Base-by-base conservation (phyloP, 2,797 vertebrate species). In the Aplochiton taeniatus region DNA sequence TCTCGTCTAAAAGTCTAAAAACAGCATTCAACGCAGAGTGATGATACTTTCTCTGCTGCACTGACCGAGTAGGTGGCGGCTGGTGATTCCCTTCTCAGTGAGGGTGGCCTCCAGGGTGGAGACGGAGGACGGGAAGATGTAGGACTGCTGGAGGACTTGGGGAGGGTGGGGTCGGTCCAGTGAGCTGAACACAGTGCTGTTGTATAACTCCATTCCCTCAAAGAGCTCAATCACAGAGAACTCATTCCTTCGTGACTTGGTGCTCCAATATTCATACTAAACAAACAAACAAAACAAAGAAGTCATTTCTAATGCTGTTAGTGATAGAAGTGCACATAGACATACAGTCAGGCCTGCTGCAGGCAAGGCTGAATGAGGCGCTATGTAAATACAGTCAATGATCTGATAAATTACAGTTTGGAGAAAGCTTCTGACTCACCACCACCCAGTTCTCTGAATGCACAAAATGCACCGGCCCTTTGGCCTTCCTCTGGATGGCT, bases 401-500 rank as follows among this genome's bases (percentile, higher is more conserved):
- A 31, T 31, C 31, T 31, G 31, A 31, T 6, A 31, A 6, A 31
- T 31, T 2, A 6, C 31, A 53, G 43, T 4, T 42, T 7, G 1
- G 1, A 12, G 9, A 12, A 45, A 0, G 18, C 14, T 5, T 49
- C 6, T 31, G 6, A 75, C 95, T 95, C 84, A 99, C 98, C 95
- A 99, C 96, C 74, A 99, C 93, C 98, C 98, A 99, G 91, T 99
- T 99, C 87, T 99, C 98, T 0, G 98, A 97, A 70, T 99, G 98
- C 51, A 99, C 96, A 0, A 98, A 89, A 70, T 96, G 95, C 67
- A 99, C 95, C 0, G 97, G 98, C 1, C 96, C 97, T 74, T 75
- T 93, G n/a, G 97, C 92, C 79, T 96, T 97, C 68, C 93, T 94
- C 92, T 99, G 96, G 62, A 98, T 92, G 0, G 95, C 96, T 1